phyloP scores from a whole-genome alignment of 2,797 vertebrate species.

The Sebastolobus alascanus region DNA sequence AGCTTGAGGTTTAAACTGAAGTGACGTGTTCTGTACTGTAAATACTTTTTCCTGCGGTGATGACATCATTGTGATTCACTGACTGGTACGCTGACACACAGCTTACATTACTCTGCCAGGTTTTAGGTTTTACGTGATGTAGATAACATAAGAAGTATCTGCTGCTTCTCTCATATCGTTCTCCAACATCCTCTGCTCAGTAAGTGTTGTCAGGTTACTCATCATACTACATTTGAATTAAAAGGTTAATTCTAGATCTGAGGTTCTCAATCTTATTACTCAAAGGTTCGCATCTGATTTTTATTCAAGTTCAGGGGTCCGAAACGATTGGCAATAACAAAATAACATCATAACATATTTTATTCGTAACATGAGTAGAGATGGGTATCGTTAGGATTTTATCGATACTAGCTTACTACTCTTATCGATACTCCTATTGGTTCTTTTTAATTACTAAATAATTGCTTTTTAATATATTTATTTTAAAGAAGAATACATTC shows the following conservation, averaged over 20 bases:
- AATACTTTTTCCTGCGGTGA: constrained; percentile 17
- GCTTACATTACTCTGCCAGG: constrained; percentile 7
- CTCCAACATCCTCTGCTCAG: neutral
- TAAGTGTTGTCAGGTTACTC: neutral
- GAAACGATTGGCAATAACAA: too few relatives aligned
- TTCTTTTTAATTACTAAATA: too few relatives aligned
- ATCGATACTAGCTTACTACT: accelerated
- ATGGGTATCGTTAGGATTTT: too few relatives aligned
- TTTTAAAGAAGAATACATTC: too few relatives aligned
- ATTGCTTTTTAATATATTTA: too few relatives aligned
- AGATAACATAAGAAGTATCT: neutral
- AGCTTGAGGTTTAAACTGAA: constrained; percentile 30
- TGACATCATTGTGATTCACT: constrained; percentile 27
- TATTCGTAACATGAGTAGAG: too few relatives aligned
- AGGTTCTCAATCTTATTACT: too few relatives aligned
- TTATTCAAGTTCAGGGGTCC: too few relatives aligned
- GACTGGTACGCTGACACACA: constrained; percentile 8
- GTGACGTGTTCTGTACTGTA: constrained; percentile 29
- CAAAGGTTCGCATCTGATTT: too few relatives aligned
- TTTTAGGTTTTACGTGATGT: constrained; percentile 6
- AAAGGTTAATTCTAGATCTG: constrained; percentile 11
- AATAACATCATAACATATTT: too few relatives aligned
- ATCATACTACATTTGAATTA: constrained; percentile 7
- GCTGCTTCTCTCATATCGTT: neutral
- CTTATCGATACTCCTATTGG: too few relatives aligned